A percentile compares a stretch with the other conserved stretches of the same genome.
phyloP scores from a whole-genome alignment of 2,888 invertebrate species.

The Tolmerus cingulatus region DNA sequence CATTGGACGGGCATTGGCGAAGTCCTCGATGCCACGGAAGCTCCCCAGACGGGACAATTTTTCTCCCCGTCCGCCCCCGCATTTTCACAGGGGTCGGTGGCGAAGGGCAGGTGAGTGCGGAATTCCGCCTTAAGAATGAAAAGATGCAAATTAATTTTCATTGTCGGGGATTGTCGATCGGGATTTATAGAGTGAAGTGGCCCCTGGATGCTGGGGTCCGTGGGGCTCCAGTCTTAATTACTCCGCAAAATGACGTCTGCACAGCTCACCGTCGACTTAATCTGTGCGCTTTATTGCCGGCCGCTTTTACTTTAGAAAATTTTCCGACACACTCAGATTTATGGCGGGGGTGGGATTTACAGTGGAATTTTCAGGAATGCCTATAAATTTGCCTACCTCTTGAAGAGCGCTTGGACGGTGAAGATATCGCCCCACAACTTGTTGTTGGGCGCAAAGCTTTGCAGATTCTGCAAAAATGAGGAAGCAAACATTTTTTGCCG shows the following conservation, averaged over 20 bases:
- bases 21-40: not conserved
- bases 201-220: not conserved
- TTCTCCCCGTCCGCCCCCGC: not conserved
- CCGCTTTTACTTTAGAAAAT: not conserved
- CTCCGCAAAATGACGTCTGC: slow-evolving; percentile 22
- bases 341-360: not conserved
- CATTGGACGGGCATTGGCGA: not conserved
- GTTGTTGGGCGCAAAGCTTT: not conserved
- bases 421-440: not conserved
- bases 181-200: not conserved
- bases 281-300: not conserved
- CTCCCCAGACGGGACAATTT: not conserved
- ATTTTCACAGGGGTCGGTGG: not conserved
- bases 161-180: slow-evolving; percentile 2
- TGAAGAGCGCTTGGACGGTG: not conserved
- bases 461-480: not conserved
- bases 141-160: slow-evolving; percentile 30
- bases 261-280: slow-evolving; percentile 6
- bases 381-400: not conserved
- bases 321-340: not conserved
- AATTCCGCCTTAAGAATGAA: slow-evolving; percentile 8
- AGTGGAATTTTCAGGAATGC: not conserved
- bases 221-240: slow-evolving; percentile 1
- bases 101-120: not conserved
- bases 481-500: not conserved